Conservation (phyloP, 2,113 vertebrate species). For the Bothrops jararaca region DNA sequence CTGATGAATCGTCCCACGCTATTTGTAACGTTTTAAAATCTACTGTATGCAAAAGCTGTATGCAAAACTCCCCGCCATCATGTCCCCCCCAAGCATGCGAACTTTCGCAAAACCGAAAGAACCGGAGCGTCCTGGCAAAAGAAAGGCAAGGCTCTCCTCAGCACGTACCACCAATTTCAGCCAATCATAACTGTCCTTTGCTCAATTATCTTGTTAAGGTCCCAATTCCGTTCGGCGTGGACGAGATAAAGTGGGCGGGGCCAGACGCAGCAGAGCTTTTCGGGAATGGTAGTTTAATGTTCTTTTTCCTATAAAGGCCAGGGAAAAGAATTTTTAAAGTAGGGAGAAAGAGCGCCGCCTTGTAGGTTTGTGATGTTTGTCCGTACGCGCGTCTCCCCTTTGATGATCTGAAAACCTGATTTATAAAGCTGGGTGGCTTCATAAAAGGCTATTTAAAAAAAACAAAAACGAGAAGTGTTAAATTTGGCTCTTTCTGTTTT, state of each 20-base stretch:
- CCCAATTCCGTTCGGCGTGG: background rate
- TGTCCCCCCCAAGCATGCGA: fast-evolving
- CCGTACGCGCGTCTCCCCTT: background rate
- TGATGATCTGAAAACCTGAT: background rate
- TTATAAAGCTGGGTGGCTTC: background rate
- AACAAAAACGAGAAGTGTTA: background rate
- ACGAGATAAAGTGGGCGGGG: background rate
- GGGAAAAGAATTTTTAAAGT: background rate
- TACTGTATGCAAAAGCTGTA: background rate
- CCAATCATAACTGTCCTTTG: background rate
- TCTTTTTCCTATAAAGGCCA: background rate
- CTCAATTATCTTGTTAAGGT: background rate
- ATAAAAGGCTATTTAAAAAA: background rate
- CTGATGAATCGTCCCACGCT: background rate
- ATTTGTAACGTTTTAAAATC: background rate
- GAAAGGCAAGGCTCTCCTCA: background rate
- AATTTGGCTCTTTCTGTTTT: background rate
- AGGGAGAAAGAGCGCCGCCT: background rate
- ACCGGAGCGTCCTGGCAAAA: background rate
- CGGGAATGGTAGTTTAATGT: background rate
- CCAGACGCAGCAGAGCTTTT: background rate
- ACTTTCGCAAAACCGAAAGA: background rate
- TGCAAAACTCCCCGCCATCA: background rate
- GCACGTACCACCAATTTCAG: background rate
- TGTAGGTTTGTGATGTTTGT: background rate